Evolutionary conservation across 2,113 vertebrate genomes (phyloP).

Genomic region (Pedionomus torquatus): DNA sequence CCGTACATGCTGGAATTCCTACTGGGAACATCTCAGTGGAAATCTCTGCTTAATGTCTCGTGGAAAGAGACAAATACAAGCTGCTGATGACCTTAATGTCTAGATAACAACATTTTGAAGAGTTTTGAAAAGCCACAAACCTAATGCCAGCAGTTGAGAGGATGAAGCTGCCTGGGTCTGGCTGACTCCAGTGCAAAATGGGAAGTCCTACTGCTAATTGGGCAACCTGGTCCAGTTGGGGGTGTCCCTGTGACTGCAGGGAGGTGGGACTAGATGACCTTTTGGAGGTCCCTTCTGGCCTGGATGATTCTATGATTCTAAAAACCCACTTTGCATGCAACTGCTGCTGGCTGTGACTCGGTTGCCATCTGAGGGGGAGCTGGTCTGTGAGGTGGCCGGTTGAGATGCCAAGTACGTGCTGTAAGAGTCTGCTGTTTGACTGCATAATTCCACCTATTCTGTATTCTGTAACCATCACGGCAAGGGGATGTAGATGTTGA

Average conservation of each 20-base stretch:
- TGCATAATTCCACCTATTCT: not conserved
- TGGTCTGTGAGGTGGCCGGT: not conserved
- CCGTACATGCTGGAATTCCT: not conserved
- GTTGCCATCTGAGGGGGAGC: not conserved
- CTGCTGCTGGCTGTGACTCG: not conserved
- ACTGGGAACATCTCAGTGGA: not conserved
- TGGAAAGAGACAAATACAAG: not conserved
- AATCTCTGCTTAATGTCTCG: not conserved
- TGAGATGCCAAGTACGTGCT: not conserved
- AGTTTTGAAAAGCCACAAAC: not conserved
- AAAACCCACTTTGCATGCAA: not conserved
- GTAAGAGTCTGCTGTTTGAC: not conserved
- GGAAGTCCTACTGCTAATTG: too few species aligned
- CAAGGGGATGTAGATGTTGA: not conserved
- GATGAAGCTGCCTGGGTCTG: not conserved
- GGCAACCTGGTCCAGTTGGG: too few species aligned
- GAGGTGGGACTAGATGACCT: too few species aligned
- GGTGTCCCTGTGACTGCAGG: too few species aligned
- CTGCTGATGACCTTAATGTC: not conserved
- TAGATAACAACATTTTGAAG: not conserved
- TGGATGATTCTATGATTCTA: too few species aligned
- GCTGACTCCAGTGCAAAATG: not conserved
- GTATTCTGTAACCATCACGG: rapidly evolving
- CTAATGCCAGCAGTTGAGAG: not conserved
- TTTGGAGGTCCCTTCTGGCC: too few species aligned